Evolutionary conservation across 2,888 invertebrate species (phyloP).

Genomic region (Graphium colonna): DNA sequence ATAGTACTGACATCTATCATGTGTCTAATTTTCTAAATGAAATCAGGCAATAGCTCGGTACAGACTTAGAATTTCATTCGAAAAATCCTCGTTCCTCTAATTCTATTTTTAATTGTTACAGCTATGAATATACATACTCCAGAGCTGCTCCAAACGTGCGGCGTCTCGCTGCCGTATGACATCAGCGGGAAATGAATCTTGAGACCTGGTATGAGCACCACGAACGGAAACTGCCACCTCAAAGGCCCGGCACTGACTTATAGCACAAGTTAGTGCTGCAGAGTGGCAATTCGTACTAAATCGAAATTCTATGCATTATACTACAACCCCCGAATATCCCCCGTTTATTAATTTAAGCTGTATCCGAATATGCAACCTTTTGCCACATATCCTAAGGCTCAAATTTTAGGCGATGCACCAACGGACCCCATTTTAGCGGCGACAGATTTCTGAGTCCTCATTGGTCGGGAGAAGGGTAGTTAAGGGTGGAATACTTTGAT

Average conservation of each 20-base stretch:
- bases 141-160: slow-evolving; percentile 77
- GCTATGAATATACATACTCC: slow-evolving; percentile 47
- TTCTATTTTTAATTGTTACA: too few species aligned
- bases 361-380: slow-evolving; percentile 32
- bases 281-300: slow-evolving; percentile 54
- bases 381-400: not conserved
- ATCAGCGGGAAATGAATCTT: slow-evolving; percentile 80
- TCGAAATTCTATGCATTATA: slow-evolving; percentile 55
- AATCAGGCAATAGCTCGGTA: too few species aligned
- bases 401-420: slow-evolving; percentile 27
- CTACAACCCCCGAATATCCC: slow-evolving; percentile 40
- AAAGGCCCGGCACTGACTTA: not conserved
- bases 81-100: too few species aligned
- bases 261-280: slow-evolving; percentile 22
- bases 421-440: slow-evolving; percentile 43
- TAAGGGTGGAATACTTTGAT: slow-evolving; percentile 49
- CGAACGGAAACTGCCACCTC: slow-evolving; percentile 27
- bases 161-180: slow-evolving; percentile 77
- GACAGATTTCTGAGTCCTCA: slow-evolving; percentile 58
- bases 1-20: too few species aligned
- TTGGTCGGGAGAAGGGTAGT: slow-evolving; percentile 53
- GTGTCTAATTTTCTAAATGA: too few species aligned
- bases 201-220: slow-evolving; percentile 48
- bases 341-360: slow-evolving; percentile 51
- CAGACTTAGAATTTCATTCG: too few species aligned